These are phyloP conservation scores for Muntiacus muntjak DNA, from an alignment of 2,113 vertebrate species.

Conservation along the genomic window DNA sequence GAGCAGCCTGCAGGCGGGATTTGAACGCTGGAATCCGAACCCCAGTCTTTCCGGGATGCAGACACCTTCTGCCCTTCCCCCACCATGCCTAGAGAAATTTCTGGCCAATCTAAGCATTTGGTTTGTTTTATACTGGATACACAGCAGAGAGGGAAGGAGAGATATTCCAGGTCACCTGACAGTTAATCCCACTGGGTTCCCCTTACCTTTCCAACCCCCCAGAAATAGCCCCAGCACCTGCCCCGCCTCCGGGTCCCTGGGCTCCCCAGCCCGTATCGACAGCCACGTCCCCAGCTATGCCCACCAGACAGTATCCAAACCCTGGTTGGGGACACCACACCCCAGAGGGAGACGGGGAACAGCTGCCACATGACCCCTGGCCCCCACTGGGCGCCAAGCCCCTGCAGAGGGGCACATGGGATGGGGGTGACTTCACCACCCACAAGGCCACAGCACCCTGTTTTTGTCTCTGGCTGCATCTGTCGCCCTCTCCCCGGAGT, in stretches of 20 bases:
- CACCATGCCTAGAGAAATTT: background rate
- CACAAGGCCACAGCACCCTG: background rate
- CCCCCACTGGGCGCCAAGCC: background rate
- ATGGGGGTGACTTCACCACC: background rate
- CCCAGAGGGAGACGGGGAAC: background rate
- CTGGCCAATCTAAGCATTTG: background rate
- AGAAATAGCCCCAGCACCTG: background rate
- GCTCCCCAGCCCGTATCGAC: fast-evolving
- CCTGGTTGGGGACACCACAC: background rate
- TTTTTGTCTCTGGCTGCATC: background rate
- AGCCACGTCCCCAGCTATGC: background rate
- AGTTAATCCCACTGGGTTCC: background rate
- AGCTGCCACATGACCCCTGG: conserved; percentile 1
- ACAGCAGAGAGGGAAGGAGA: background rate
- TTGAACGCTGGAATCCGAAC: background rate
- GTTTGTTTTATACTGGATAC: background rate
- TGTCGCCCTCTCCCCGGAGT: fast-evolving
- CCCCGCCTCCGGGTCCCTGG: background rate
- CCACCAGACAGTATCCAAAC: background rate
- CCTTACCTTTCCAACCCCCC: background rate
- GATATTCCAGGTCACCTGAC: background rate
- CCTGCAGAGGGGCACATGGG: background rate
- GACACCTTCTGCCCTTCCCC: background rate
- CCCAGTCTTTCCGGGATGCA: background rate
- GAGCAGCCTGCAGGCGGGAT: background rate